Base-by-base conservation (phyloP, 2,888 invertebrate species). In the Silvanus unidentatus region DNA sequence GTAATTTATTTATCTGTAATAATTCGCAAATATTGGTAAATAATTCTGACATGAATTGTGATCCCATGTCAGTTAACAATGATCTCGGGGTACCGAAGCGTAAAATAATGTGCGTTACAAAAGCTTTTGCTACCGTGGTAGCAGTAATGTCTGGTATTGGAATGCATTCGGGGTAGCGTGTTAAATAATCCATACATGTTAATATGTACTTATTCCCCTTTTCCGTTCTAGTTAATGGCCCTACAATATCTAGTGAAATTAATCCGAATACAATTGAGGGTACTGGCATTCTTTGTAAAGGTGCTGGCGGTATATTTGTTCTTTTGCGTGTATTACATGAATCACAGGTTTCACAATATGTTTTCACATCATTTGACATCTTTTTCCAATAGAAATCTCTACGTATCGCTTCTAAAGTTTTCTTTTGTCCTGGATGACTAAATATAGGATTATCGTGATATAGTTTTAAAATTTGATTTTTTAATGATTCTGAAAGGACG, bases 51-150 rank as follows among this genome's bases (percentile, higher is more conserved):
- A 53, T 22, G 36, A 65, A 63, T 29, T 65, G 59, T 0, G 42
- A 32, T 29, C 62, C 63, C 42, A 48, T 47, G 46, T 64, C 62
- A 5, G 62, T 59, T n/a, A 66, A 14, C 13, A 66, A 34, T n/a
- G 29, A 12, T 11, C 46, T 27, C 1, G 55, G 55, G n/a, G 47
- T 42, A 5, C 58, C 56, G 37, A 52, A 52, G 3, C 44, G 16
- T 1, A 42, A 14, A 5, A 60, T 38, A n/a, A 50, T 46, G 10
- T 50, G 6, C 2, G 36, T 38, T 1, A 50, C 50, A 16, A 57
- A 49, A 8, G 29, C 38, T 40, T 42, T 44, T 1, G 52, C 56
- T 2, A 53, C 40, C 5, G 44, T 53, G 27, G 39, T 43, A 1
- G 58, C 52, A 1, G 32, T 40, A 16, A 49, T 50, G 39, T 55